Conservation (phyloP, 2,113 vertebrate species). For the Tyto alba region DNA sequence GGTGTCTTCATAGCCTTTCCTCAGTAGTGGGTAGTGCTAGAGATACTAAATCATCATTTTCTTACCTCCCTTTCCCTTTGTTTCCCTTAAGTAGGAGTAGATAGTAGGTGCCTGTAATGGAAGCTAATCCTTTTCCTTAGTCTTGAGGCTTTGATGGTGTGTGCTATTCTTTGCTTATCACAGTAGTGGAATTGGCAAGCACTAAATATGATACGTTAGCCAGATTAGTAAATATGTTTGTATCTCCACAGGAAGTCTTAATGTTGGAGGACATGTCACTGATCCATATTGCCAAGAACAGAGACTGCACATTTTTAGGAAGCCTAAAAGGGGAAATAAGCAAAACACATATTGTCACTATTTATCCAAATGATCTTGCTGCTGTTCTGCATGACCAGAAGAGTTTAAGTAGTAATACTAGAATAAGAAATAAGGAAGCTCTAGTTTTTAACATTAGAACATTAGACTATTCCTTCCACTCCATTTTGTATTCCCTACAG, state of each 20-base stretch:
- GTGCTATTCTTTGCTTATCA: not conserved
- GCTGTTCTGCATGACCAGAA: not conserved
- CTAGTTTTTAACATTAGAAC: not conserved
- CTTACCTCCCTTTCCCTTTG: not conserved
- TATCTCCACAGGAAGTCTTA: not conserved
- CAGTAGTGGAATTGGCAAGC: not conserved
- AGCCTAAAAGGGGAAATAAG: not conserved
- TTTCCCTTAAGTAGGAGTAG: not conserved
- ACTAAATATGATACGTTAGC: not conserved
- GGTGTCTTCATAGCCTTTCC: not conserved
- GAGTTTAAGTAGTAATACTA: not conserved
- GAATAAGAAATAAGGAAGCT: not conserved
- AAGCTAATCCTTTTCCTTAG: not conserved
- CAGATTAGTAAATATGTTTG: not conserved
- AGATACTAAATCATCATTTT: not conserved
- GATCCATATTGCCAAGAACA: not conserved
- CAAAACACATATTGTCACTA: not conserved
- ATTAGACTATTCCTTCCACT: not conserved
- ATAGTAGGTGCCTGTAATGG: not conserved
- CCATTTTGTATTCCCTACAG: not conserved
- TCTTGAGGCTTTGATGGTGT: not conserved
- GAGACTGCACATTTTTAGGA: not conserved
- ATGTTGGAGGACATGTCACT: not conserved
- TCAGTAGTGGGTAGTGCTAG: not conserved
- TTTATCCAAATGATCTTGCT: not conserved